These are phyloP conservation scores for Mycetomoellerius zeteki DNA, from an alignment of 1,140 invertebrate species.

Conservation along the genomic window DNA sequence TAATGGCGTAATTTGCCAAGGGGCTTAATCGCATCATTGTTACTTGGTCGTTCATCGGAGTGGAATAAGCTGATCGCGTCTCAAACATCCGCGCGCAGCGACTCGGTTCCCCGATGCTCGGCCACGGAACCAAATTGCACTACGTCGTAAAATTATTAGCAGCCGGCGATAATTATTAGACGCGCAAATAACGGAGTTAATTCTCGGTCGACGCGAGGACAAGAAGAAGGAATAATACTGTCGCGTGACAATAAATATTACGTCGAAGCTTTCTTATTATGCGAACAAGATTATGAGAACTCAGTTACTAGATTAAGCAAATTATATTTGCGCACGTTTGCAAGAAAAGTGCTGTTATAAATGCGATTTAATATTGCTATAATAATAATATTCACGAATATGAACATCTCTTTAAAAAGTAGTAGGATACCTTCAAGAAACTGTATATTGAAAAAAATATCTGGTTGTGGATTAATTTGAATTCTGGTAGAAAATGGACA, in stretches of 20 bases:
- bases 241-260: conserved; percentile 4
- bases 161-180: conserved; percentile 59
- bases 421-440: not conserved
- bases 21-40: conserved; percentile 85
- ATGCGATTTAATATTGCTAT: not conserved
- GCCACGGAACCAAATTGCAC: conserved; percentile 76
- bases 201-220: not conserved
- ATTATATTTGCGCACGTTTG: not conserved
- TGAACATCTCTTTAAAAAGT: not conserved
- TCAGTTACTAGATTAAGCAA: not conserved
- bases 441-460: not conserved
- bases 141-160: conserved; percentile 70
- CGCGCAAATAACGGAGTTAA: conserved; percentile 53
- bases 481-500: too few relatives aligned
- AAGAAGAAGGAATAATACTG: not conserved
- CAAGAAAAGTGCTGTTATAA: not conserved
- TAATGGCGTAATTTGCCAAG: conserved; percentile 84
- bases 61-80: conserved; percentile 86
- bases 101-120: conserved; percentile 56
- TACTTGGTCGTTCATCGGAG: conserved; percentile 83
- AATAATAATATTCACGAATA: not conserved
- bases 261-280: not conserved
- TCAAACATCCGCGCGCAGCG: conserved; percentile 75
- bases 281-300: conserved; percentile 5
- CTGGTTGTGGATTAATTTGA: too few relatives aligned